These are phyloP conservation scores for Ectemnius lituratus DNA, from an alignment of 2,888 invertebrate genomes.

Conservation along the genomic window DNA sequence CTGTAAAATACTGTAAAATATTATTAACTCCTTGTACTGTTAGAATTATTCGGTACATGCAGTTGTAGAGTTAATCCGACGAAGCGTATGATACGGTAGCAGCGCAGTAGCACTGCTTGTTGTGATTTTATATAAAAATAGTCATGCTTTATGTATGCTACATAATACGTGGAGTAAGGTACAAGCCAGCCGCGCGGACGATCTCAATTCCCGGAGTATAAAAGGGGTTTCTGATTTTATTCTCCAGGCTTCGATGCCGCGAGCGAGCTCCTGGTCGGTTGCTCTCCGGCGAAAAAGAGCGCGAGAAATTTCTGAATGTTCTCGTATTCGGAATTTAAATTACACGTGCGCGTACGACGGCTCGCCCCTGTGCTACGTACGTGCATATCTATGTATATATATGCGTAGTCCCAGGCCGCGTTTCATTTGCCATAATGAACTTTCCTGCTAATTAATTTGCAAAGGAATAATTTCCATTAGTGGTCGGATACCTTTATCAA, in stretches of 20 bases:
- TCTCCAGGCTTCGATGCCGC: slow-evolving; percentile 54
- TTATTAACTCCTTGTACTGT: too few species aligned
- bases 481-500: not conserved
- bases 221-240: slow-evolving; percentile 68
- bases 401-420: not conserved
- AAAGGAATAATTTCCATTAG: slow-evolving; percentile 9
- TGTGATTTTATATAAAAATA: slow-evolving; percentile 69
- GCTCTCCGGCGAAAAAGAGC: slow-evolving; percentile 1
- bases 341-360: slow-evolving; percentile 47
- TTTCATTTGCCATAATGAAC: slow-evolving; percentile 6
- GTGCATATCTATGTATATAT: too few species aligned
- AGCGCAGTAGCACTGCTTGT: slow-evolving; percentile 23
- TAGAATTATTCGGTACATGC: too few species aligned
- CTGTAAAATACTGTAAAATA: too few species aligned
- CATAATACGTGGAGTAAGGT: slow-evolving; percentile 26
- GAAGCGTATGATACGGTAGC: too few species aligned
- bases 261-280: not conserved
- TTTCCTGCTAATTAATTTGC: slow-evolving; percentile 7
- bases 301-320: slow-evolving; percentile 42
- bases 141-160: slow-evolving; percentile 63
- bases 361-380: not conserved
- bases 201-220: slow-evolving; percentile 58
- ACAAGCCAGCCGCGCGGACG: not conserved
- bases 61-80: too few species aligned
- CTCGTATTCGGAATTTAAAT: slow-evolving; percentile 62